Percentiles rank a stretch among this genome's conserved stretches.
Evolutionary conservation across 1,140 invertebrate species (phyloP).

Genomic region (Bombus balteatus): DNA sequence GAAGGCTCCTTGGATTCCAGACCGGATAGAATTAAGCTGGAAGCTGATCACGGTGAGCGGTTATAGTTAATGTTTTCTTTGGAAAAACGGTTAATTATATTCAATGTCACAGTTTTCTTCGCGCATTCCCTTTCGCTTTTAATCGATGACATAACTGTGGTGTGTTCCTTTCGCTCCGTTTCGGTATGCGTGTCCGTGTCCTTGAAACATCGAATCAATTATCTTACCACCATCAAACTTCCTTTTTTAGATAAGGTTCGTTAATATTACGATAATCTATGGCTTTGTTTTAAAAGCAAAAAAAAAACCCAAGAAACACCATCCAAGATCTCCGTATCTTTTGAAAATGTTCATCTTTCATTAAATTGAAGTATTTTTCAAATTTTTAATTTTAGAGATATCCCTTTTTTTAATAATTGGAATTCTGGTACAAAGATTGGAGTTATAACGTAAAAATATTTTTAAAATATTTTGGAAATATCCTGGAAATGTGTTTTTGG

Average conservation of each 20-base stretch:
- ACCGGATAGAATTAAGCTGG: constrained; percentile 86
- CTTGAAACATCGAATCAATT: not conserved
- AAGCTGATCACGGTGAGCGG: constrained; percentile 85
- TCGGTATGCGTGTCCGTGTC: not conserved
- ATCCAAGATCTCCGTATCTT: too few relatives aligned
- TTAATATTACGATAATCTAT: not conserved
- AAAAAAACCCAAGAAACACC: not conserved
- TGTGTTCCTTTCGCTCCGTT: constrained; percentile 17
- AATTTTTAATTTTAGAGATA: not conserved
- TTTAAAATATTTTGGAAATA: not conserved
- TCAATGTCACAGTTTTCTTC: constrained; percentile 4
- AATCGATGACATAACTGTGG: constrained; percentile 27
- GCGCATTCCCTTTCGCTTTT: constrained; percentile 33
- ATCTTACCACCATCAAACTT: not conserved
- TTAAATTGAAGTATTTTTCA: not conserved
- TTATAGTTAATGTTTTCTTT: constrained; percentile 19
- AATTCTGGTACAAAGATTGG: too few relatives aligned
- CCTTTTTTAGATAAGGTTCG: not conserved
- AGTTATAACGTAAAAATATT: too few relatives aligned
- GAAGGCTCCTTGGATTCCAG: constrained; percentile 89
- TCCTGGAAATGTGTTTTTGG: too few relatives aligned
- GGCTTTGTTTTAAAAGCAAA: not conserved
- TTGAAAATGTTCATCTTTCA: not conserved
- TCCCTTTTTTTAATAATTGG: not conserved
- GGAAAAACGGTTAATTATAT: not conserved